phyloP scores from a whole-genome alignment of 2,113 vertebrate species.

The Nerophis ophidion region DNA sequence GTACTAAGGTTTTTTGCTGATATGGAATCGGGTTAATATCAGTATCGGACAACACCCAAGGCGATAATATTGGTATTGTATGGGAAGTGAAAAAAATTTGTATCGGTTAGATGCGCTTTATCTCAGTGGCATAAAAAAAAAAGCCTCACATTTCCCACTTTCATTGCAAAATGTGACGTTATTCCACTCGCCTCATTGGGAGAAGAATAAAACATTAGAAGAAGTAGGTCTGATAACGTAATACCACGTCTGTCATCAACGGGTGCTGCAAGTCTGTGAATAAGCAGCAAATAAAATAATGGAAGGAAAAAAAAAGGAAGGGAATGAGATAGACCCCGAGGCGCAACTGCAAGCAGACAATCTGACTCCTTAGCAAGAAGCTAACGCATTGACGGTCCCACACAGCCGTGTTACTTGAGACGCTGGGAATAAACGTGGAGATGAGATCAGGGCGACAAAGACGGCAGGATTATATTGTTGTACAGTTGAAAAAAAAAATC shows the following conservation, averaged over 20 bases:
- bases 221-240: conserved; percentile 38
- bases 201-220: conserved; percentile 58
- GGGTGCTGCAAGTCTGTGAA: conserved; percentile 45
- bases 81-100: conserved; percentile 10
- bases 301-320: conserved; percentile 10
- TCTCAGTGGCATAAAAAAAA: conserved; percentile 24
- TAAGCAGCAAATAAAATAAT: conserved; percentile 39
- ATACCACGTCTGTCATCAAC: conserved; percentile 54
- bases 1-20: too few species aligned
- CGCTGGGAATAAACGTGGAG: conserved; percentile 48
- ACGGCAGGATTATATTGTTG: neutral
- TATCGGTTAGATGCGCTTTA: conserved; percentile 3
- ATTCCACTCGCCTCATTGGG: conserved; percentile 17
- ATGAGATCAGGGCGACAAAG: conserved; percentile 39
- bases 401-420: conserved; percentile 58
- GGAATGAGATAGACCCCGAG: conserved; percentile 36
- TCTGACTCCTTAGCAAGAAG: conserved; percentile 46
- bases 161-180: conserved; percentile 17
- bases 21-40: too few species aligned
- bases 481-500: neutral
- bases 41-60: too few species aligned
- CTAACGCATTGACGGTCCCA: conserved; percentile 25
- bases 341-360: conserved; percentile 56
- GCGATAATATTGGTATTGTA: too few species aligned
- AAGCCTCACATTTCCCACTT: conserved; percentile 42